phyloP scores from a whole-genome alignment of 1,140 invertebrate species.

The Calephelis nemesis region DNA sequence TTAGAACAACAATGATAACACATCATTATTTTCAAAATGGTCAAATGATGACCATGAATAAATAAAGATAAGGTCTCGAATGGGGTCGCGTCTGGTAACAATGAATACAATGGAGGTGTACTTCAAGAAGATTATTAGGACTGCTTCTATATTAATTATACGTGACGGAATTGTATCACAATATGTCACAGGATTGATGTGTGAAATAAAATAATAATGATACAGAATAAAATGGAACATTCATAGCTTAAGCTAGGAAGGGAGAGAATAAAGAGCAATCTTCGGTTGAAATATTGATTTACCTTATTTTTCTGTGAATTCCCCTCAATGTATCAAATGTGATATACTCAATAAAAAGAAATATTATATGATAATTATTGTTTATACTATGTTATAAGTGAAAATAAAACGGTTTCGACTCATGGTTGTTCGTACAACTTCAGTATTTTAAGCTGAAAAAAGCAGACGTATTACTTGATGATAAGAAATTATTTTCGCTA shows the following conservation, averaged over 20 bases:
- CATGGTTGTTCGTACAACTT: too few relatives aligned
- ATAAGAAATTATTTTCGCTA: too few relatives aligned
- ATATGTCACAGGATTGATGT: conserved; percentile 62
- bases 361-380: too few relatives aligned
- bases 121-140: conserved; percentile 51
- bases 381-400: too few relatives aligned
- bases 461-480: too few relatives aligned
- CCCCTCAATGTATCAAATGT: too few relatives aligned
- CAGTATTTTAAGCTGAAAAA: too few relatives aligned
- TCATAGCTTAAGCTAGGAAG: conserved; percentile 2
- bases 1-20: conserved; percentile 67
- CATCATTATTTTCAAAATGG: conserved; percentile 74
- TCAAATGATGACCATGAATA: conserved; percentile 78
- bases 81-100: conserved; percentile 62
- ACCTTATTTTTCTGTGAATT: too few relatives aligned
- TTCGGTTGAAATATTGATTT: too few relatives aligned
- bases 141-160: conserved; percentile 65
- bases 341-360: too few relatives aligned
- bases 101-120: conserved; percentile 59
- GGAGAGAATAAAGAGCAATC: not conserved
- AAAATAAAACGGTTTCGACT: too few relatives aligned
- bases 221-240: not conserved
- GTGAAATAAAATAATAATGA: conserved; percentile 22
- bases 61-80: conserved; percentile 67
- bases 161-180: conserved; percentile 71